Base-by-base conservation (phyloP, 2,888 invertebrate species). In the Eucera pruinosa region DNA sequence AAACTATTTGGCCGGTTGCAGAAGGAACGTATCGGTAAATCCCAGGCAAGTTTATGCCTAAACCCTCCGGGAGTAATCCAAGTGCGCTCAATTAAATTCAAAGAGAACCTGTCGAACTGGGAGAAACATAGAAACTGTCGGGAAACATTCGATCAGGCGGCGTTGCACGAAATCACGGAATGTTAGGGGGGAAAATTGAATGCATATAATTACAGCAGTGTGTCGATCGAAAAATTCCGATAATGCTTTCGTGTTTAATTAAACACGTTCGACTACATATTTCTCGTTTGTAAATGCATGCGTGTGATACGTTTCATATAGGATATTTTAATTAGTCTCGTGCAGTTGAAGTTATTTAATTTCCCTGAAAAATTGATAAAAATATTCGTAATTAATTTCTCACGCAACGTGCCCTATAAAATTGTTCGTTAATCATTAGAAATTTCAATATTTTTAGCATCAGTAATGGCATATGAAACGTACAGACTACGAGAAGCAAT, bases 1-100 rank as follows among this genome's bases (percentile, higher is more conserved):
- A 54, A 66, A 71, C 61, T 78, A 58, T 66, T 33, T 20, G 36
- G 23, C n/a, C 47, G 41, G 41, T 18, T 54, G 15, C 52, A 33
- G 13, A 20, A 47, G 62, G 47, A 66, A 36, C 39, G 66, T 78
- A 70, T 76, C 76, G 65, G 41, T 60, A 68, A 68, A 77, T 78
- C 64, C 50, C 45, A 20, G 18, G 33, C 65, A 68, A 79, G 78
- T 79, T 79, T 61, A 54, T 58, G 68, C 27, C 23, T 25, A 41
- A 60, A 47, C 47, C 47, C 55, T 36, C 15, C 25, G 36, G 33
- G 41, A 27, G 57, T 60, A 65, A 48, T 72, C 61, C 50, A 66
- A 48, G 39, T 33, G 55, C 54, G 66, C 25, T 39, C 54, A 73
- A 73, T 78, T 73, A 65, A 68, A 66, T 73, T 73, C 62, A 41